Evolutionary conservation across 1,140 invertebrate genomes (phyloP), one percentile per base, ranked within the genome.

Genomic region (Bursaphelenchus mucronatus): DNA sequence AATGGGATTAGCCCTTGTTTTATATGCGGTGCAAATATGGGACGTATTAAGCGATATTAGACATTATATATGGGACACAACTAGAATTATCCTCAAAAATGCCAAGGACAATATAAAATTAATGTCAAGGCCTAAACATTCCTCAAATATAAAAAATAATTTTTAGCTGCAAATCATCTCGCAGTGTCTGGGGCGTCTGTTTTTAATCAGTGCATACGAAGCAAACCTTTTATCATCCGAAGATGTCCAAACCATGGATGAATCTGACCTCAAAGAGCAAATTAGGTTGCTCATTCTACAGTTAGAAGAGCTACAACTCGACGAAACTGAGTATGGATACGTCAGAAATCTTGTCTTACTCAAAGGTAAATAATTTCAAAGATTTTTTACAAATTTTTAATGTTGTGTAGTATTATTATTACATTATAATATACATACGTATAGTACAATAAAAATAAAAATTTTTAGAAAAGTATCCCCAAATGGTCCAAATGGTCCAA

Each of bases 391-490:
- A 30, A 30, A 30, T 30, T 30, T 30, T 30, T 30, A 30, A 3
- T 30, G 1, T 30, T 30, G 30, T 3, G 30, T 30, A 3, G 30
- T 30, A 30, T 30, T n/a, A n/a, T n/a, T n/a, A n/a, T n/a, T n/a
- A n/a, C n/a, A n/a, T n/a, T n/a, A n/a, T n/a, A n/a, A n/a, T n/a
- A n/a, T n/a, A n/a, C n/a, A n/a, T n/a, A n/a, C n/a, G n/a, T n/a
- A n/a, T 44, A 11, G 11, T 59, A 4, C 13, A 59, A 59, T 46
- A n/a, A 39, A 39, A 44, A 17, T 30, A 54, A 54, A n/a, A 54
- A 11, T 54, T 59, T 59, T 17, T 44, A 59, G 57, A 59, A 50
- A 59, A 59, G 30, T 44, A 44, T 4, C 57, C 57, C 17, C 57
- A 59, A 45, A 43, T 43, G 11, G 40, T 59, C 1, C 19, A 39